These are phyloP conservation scores for Coregonus ussuriensis DNA, from an alignment of 2,797 vertebrate genomes.

Conservation along the genomic window DNA sequence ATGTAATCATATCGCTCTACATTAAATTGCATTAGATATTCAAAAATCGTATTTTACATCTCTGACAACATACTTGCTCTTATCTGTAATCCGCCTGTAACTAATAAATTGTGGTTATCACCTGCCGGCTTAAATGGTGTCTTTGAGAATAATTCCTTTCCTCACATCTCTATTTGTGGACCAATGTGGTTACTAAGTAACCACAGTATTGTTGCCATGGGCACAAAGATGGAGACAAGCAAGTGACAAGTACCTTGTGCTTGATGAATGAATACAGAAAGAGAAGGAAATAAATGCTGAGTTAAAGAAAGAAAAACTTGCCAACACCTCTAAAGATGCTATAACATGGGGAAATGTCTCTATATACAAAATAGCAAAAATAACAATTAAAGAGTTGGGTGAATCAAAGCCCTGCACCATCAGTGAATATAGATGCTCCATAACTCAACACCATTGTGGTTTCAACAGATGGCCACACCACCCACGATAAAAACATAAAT, in stretches of 20 bases:
- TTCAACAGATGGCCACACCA: slow-evolving; percentile 56
- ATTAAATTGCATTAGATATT: not conserved
- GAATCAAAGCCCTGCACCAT: not conserved
- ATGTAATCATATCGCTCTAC: not conserved
- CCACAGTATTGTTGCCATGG: slow-evolving; percentile 56
- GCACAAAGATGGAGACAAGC: slow-evolving; percentile 36
- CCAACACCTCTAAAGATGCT: not conserved
- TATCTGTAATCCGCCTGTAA: not conserved
- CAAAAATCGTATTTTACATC: slow-evolving; percentile 2
- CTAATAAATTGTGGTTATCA: not conserved
- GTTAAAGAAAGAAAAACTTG: slow-evolving; percentile 2
- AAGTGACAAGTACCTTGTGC: slow-evolving; percentile 11
- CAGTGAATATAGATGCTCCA: not conserved
- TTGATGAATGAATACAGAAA: slow-evolving; percentile 26
- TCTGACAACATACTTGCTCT: slow-evolving; percentile 18
- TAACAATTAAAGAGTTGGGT: not conserved
- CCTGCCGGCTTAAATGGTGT: not conserved
- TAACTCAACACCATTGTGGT: slow-evolving; percentile 24
- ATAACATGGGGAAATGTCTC: not conserved
- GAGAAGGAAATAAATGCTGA: not conserved
- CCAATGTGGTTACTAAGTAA: slow-evolving; percentile 63
- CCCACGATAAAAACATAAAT: slow-evolving; percentile 45
- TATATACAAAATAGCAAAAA: not conserved
- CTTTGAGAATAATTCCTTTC: not conserved
- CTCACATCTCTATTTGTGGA: slow-evolving; percentile 22